Evolutionary conservation across 2,797 vertebrate genomes (phyloP).

Genomic region (Lepidocolaptes lacrymiger): DNA sequence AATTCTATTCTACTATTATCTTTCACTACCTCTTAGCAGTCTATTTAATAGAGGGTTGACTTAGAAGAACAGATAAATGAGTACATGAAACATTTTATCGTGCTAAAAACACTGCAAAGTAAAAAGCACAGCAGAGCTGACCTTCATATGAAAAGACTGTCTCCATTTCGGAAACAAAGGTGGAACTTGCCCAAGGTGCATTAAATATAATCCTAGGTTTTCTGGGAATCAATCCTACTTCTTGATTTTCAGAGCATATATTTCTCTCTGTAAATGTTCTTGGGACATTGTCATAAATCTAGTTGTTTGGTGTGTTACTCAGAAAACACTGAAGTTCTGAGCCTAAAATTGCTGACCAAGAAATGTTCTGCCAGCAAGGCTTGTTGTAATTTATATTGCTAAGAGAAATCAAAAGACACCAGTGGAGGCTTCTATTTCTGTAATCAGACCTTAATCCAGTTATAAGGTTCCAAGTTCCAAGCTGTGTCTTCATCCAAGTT

Average conservation of each 20-base stretch:
- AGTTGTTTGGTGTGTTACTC: constrained; percentile 11
- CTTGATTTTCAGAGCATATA: constrained; percentile 28
- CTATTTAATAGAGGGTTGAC: constrained; percentile 1
- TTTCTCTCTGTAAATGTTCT: constrained; percentile 38
- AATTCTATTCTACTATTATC: neutral
- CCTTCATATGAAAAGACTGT: neutral
- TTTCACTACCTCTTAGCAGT: neutral
- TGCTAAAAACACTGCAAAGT: constrained; percentile 10
- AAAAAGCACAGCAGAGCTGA: neutral
- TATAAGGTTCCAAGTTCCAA: constrained; percentile 37
- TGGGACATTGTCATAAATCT: constrained; percentile 25
- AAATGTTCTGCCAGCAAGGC: constrained; percentile 64
- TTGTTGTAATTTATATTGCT: constrained; percentile 63
- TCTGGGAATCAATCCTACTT: constrained; percentile 18
- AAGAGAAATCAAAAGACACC: constrained; percentile 24
- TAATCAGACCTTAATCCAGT: constrained; percentile 57
- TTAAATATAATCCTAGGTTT: constrained; percentile 29
- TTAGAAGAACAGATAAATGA: neutral
- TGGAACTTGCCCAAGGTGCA: constrained; percentile 32
- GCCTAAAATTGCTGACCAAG: constrained; percentile 62
- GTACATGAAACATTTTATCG: neutral
- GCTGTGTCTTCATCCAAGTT: constrained; percentile 34
- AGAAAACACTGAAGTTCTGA: constrained; percentile 38
- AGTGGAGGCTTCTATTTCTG: constrained; percentile 47
- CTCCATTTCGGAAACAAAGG: constrained; percentile 22